Evolutionary conservation across 1,140 invertebrate genomes (phyloP), one percentile per base, ranked within the genome.

Genomic region (Drosophila quadrilineata): DNA sequence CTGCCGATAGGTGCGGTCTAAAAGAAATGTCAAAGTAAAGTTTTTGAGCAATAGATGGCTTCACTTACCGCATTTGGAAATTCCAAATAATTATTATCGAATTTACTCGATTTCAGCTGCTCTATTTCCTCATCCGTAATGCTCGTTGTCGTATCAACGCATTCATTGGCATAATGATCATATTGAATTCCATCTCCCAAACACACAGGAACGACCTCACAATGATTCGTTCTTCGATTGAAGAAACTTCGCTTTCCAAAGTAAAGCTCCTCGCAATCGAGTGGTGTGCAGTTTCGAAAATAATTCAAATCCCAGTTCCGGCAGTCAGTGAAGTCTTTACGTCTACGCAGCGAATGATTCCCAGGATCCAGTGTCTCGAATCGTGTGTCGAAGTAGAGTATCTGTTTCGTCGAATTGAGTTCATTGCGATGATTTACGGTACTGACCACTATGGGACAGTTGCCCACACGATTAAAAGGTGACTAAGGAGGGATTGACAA

Each of bases 221-320:
- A 89, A 21, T 65, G 60, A 4, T 75, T 49, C 3, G 71, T 50
- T 1, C 29, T 40, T 4, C 12, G 5, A 58, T 89, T 88, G 41
- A 75, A 89, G 45, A 69, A 89, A 50, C 62, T 88, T 0, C 80
- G 76, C 16, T 71, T 40, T 0, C 88, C 88, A 53, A 89, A 89
- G 29, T 89, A 89, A 0, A 75, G 85, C 36, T 86, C 80, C 50
- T 89, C 80, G 58, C 88, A 89, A 19, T 87, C 68, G 0, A 87
- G 45, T 0, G 88, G 88, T 3, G 63, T 75, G 45, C 88, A 89
- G 28, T 89, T 87, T 0, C 40, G 38, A 0, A 88, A 57, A 21
- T 89, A 89, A 21, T 89, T 62, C 28, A 72, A 58, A 46, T 89
- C 88, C 79, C 79, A 89, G 57, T 75, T 88, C 0, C 49, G 54